Conservation (phyloP, 2,797 vertebrate genomes). For the Streptopelia turtur region DNA sequence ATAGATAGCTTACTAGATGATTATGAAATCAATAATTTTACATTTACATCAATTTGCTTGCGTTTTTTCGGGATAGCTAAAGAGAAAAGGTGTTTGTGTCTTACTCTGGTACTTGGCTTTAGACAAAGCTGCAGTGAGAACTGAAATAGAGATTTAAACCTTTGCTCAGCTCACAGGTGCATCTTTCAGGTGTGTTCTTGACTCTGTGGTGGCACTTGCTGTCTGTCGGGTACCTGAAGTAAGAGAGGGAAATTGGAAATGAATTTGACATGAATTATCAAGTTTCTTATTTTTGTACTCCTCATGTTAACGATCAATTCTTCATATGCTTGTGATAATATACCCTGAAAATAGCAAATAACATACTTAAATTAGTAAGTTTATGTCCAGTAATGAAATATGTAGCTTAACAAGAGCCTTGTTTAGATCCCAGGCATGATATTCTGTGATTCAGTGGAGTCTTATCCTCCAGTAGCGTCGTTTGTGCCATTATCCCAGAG, state of each 20-base stretch:
- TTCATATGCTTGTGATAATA: background rate
- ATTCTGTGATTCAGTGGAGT: background rate
- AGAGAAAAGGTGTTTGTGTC: background rate
- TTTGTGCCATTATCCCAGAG: background rate
- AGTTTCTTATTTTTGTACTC: constrained; percentile 3
- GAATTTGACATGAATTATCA: background rate
- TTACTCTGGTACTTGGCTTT: background rate
- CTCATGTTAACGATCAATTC: background rate
- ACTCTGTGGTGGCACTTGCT: background rate
- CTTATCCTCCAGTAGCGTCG: background rate
- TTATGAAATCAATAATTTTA: background rate
- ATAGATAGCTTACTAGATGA: background rate
- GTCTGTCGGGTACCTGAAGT: background rate
- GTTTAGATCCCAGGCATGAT: background rate
- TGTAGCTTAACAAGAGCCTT: background rate
- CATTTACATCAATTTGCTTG: background rate
- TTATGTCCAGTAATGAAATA: background rate
- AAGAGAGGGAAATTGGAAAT: background rate
- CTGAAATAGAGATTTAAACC: background rate
- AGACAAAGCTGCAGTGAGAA: background rate
- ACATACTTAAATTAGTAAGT: background rate
- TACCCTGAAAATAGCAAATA: background rate
- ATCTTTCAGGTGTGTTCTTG: background rate
- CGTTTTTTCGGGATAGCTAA: background rate
- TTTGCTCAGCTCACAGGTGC: background rate